Conservation (phyloP, 2,888 invertebrate genomes). For the Drosophila recens region DNA sequence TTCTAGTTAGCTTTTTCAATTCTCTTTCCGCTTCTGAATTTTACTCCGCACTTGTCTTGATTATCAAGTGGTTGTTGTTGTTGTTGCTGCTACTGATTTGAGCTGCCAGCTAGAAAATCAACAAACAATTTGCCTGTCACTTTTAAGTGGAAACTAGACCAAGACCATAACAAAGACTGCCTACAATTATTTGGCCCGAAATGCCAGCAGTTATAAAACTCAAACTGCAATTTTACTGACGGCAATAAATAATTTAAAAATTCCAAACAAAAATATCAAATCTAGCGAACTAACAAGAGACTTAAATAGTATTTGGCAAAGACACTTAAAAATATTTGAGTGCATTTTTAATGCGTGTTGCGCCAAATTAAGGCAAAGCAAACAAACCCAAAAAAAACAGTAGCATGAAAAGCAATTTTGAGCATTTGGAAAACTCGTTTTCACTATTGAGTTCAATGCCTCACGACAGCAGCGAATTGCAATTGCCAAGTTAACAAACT, state of each 20-base stretch:
- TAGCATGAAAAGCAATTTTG: constrained; percentile 49
- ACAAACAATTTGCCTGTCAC: constrained; percentile 57
- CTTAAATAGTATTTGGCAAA: constrained; percentile 18
- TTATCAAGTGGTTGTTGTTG: constrained; percentile 4
- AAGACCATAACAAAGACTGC: constrained; percentile 34
- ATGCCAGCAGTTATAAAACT: constrained; percentile 39
- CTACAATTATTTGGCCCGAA: constrained; percentile 46
- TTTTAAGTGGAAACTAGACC: constrained; percentile 53
- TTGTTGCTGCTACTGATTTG: background rate
- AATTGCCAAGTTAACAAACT: constrained; percentile 45
- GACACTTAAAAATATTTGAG: constrained; percentile 25
- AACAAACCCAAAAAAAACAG: constrained; percentile 18
- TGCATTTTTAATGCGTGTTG: constrained; percentile 38
- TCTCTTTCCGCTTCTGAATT: background rate
- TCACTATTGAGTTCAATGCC: constrained; percentile 70
- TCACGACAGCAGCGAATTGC: constrained; percentile 36
- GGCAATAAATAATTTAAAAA: constrained; percentile 28
- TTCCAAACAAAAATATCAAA: constrained; percentile 8
- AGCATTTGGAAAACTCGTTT: constrained; percentile 67
- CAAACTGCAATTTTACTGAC: constrained; percentile 24
- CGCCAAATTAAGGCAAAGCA: constrained; percentile 53
- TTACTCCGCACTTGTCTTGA: constrained; percentile 4
- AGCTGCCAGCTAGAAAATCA: constrained; percentile 17
- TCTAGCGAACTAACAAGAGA: constrained; percentile 1
- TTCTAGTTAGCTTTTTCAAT: background rate